Conservation (phyloP, 2,113 vertebrate genomes). For the Microcebus tavaratra region DNA sequence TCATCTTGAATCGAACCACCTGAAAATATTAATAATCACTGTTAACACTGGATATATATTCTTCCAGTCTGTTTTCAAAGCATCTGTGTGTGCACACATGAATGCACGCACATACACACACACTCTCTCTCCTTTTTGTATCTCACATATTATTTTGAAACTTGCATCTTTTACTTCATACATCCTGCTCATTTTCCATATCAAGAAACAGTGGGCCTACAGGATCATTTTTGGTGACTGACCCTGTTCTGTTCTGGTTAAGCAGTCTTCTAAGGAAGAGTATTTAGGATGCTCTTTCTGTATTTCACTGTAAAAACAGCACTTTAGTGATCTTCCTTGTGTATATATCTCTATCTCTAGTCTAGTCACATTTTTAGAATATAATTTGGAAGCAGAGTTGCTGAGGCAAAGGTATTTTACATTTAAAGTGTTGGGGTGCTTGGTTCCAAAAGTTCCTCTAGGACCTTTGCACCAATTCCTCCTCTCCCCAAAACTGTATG, state of each 20-base stretch:
- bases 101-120: rapidly evolving
- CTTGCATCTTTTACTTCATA: not conserved
- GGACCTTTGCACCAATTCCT: rapidly evolving
- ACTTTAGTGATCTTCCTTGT: rapidly evolving
- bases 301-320: not conserved
- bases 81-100: not conserved
- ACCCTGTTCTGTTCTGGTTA: not conserved
- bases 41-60: not conserved
- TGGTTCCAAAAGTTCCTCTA: not conserved
- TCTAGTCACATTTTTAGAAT: not conserved
- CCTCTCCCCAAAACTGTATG: not conserved
- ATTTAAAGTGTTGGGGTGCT: not conserved
- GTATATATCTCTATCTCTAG: not conserved
- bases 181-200: not conserved
- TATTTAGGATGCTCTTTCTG: not conserved
- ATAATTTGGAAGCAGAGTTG: not conserved
- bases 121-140: not conserved
- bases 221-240: not conserved
- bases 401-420: not conserved
- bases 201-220: not conserved
- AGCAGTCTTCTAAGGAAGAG: not conserved
- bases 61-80: not conserved
- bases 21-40: not conserved
- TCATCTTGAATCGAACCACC: not conserved
- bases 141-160: not conserved